Conservation (phyloP, 2,113 vertebrate species). For the Limanda limanda region DNA sequence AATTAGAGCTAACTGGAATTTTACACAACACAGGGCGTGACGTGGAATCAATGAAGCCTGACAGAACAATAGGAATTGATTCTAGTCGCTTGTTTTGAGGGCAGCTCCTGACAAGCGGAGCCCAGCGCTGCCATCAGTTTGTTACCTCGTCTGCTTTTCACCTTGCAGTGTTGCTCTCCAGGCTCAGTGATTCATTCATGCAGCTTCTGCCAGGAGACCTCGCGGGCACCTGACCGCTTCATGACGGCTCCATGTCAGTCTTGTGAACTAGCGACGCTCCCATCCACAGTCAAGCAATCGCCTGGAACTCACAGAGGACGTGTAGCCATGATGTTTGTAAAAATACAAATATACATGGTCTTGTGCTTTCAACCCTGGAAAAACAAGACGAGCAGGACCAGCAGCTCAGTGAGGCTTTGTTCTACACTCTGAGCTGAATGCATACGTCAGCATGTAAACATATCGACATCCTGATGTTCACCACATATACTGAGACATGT, state of each 20-base stretch:
- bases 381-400: too few relatives aligned
- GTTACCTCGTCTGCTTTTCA: slow-evolving; percentile 9
- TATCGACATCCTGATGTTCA: too few relatives aligned
- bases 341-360: too few relatives aligned
- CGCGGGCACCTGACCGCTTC: slow-evolving; percentile 32
- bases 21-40: background rate
- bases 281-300: slow-evolving; percentile 37
- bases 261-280: slow-evolving; percentile 2
- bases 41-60: slow-evolving; percentile 11
- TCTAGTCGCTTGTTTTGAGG: slow-evolving; percentile 38
- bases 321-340: slow-evolving; percentile 6
- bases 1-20: background rate
- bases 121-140: slow-evolving; percentile 24
- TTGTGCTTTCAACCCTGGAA: too few relatives aligned
- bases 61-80: slow-evolving; percentile 48
- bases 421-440: too few relatives aligned
- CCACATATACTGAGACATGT: too few relatives aligned
- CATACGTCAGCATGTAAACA: too few relatives aligned
- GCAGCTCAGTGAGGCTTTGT: too few relatives aligned
- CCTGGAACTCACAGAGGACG: slow-evolving; percentile 21
- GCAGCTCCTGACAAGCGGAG: slow-evolving; percentile 7
- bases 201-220: slow-evolving; percentile 52
- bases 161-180: slow-evolving; percentile 25
- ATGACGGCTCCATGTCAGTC: slow-evolving; percentile 30
- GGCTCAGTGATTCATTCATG: slow-evolving; percentile 49